These are phyloP conservation scores for Dipodomys ordii DNA, from an alignment of 2,113 vertebrate species.

Conservation along the genomic window DNA sequence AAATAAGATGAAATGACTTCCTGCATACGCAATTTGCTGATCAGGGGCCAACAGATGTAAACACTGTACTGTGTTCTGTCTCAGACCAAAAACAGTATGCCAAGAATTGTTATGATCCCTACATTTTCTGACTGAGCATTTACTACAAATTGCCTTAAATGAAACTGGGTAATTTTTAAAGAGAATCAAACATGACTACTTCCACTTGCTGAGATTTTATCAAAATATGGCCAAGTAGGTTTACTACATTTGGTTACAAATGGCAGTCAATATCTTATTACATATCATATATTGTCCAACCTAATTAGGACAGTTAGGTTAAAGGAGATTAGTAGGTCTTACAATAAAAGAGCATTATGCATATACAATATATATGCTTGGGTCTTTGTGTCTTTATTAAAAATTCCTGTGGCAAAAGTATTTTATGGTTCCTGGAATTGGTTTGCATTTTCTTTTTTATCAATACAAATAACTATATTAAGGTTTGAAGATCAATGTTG, in stretches of 20 bases:
- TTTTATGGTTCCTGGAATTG: constrained; percentile 54
- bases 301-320: constrained; percentile 7
- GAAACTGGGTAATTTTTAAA: constrained; percentile 56
- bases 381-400: neutral
- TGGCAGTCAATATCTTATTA: neutral
- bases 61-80: neutral
- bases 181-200: constrained; percentile 45
- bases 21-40: constrained; percentile 59
- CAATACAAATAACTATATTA: constrained; percentile 67
- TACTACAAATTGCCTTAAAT: constrained; percentile 40
- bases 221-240: constrained; percentile 4
- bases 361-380: neutral
- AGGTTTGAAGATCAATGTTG: constrained; percentile 59
- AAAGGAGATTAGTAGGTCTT: constrained; percentile 1
- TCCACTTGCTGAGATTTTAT: constrained; percentile 40
- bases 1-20: constrained; percentile 72
- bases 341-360: constrained; percentile 43
- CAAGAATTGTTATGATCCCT: neutral
- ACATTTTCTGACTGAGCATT: constrained; percentile 26
- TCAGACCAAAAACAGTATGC: neutral
- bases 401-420: neutral
- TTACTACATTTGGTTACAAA: constrained; percentile 56
- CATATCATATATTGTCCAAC: constrained; percentile 9
- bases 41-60: constrained; percentile 44
- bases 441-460: constrained; percentile 65